Base-by-base conservation (phyloP, 2,888 invertebrate species). In the Pheosia gnoma region DNA sequence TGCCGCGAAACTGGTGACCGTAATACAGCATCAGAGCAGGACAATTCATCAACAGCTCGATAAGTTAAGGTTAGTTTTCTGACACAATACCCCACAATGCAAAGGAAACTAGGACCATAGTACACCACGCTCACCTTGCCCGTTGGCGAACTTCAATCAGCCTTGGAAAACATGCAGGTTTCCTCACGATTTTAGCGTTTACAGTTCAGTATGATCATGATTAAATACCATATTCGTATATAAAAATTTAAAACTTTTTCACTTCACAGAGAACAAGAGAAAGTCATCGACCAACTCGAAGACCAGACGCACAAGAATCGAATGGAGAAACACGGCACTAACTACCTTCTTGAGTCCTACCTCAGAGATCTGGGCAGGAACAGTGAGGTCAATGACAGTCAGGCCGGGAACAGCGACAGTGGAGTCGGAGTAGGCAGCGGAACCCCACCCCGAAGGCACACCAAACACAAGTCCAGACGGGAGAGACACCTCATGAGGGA, bases 271-370 rank as follows among this genome's bases (percentile, higher is more conserved):
- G 96, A 96, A 79, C 96, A 96, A 82, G 97, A 97, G 83, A 95
- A 96, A 78, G 95, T 97, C 78, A 97, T 98, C 75, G 96, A 96
- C 68, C 95, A 95, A 78, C 94, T 97, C 74, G 97, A 97, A 91
- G 96, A 96, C 80, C 96, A 96, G 80, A 96, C 96, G 41, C 97
- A 97, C 86, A 95, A 95, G 70, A 95, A 94, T 55, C 91, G 97
- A 57, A 95, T 96, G 87, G 95, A 96, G 70, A 96, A 96, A 78
- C 95, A 96, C 80, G 97, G 97, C 25, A 96, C 96, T 67, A 97
- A 97, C 86, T 97, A 97, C 83, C 94, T 97, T 57, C 91, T 97
- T 13, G 96, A 97, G 84, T 96, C 97, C 0, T 97, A 97, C 82
- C 93, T 97, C 36, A 83, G 93, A 45, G 93, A 93, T 70, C 78